Conservation (phyloP, 2,888 invertebrate species). For the Yponomeuta malinellus region DNA sequence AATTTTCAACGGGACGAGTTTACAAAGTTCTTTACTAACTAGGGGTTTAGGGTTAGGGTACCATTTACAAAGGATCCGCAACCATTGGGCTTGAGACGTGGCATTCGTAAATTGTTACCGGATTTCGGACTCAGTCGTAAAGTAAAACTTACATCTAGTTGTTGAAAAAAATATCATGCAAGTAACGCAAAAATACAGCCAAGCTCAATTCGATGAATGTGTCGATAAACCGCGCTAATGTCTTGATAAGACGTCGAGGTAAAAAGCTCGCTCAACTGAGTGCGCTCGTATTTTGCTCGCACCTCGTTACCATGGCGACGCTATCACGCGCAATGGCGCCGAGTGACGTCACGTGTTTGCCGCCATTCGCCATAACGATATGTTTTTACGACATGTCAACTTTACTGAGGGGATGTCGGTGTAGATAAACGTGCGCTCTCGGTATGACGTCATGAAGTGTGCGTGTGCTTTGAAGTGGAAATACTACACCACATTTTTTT, state of each 20-base stretch:
- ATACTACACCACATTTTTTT: neutral
- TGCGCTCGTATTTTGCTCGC: too few species aligned
- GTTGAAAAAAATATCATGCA: too few species aligned
- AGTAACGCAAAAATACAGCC: too few species aligned
- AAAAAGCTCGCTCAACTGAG: neutral
- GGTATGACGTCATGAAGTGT: neutral
- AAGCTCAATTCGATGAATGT: neutral
- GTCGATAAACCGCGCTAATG: neutral
- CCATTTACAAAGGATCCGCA: neutral
- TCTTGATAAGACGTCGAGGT: neutral
- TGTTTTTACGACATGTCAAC: neutral
- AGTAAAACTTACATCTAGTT: too few species aligned
- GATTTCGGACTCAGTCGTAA: neutral
- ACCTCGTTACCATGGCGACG: too few species aligned
- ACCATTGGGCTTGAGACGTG: neutral
- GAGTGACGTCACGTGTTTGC: neutral
- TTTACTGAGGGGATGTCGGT: neutral
- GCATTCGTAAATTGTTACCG: neutral
- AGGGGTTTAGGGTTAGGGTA: neutral
- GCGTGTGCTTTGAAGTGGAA: neutral
- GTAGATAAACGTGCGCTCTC: neutral
- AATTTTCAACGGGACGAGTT: neutral
- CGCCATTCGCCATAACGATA: neutral
- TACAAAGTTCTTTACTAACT: neutral
- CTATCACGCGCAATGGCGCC: too few species aligned